phyloP scores from a whole-genome alignment of 2,113 vertebrate genomes.

The Onychostruthus taczanowskii region DNA sequence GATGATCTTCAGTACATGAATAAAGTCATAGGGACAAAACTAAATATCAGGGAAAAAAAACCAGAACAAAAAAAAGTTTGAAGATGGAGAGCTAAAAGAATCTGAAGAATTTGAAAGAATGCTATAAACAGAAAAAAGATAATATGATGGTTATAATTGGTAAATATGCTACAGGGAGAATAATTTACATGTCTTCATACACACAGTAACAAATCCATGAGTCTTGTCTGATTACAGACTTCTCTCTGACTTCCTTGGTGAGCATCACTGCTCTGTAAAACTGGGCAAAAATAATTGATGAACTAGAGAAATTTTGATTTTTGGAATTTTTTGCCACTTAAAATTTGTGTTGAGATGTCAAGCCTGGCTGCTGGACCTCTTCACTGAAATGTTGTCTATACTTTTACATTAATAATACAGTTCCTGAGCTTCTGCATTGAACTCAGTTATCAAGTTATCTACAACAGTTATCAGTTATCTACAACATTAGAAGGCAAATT shows the following conservation, averaged over 20 bases:
- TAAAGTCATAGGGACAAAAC: neutral
- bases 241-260: neutral
- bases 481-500: neutral
- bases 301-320: neutral
- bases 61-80: neutral
- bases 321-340: neutral
- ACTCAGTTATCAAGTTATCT: neutral
- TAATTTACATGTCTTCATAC: neutral
- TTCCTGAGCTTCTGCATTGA: neutral
- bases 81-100: neutral
- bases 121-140: neutral
- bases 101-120: neutral
- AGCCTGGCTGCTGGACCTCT: neutral
- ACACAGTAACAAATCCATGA: neutral
- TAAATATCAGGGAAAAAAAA: neutral
- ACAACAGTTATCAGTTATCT: too few relatives aligned
- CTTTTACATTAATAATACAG: neutral
- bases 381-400: neutral
- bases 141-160: neutral
- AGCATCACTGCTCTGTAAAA: neutral
- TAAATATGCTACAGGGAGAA: neutral
- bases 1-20: neutral
- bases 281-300: neutral
- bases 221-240: neutral
- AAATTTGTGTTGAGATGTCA: neutral